Evolutionary conservation across 2,113 vertebrate genomes (phyloP), one percentile per base, ranked within the genome.

Genomic region (Lepisosteus osseus): DNA sequence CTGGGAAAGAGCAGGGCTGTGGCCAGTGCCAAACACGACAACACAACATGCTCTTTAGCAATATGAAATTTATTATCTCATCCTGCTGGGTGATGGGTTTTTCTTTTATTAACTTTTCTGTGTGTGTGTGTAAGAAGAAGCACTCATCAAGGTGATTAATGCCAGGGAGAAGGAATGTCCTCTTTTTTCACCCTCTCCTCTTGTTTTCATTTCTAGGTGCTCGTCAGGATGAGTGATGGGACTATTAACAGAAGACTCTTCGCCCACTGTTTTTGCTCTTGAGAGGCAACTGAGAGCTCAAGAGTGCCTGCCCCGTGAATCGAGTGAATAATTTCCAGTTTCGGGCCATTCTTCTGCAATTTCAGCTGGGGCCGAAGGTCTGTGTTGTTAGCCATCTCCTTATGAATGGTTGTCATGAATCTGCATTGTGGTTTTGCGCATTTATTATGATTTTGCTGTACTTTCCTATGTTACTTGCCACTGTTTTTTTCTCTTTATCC

Each of bases 161-260:
- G 54, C 40, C 14, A 65, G 14, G 44, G 29, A 61, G 65, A 54
- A 65, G 75, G 82, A 79, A 85, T 77, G 73, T 68, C 54, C 17
- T 73, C 29, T 59, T n/a, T 15, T 45, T 6, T 12, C 43, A 44
- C 45, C 42, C 45, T 29, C 68, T 71, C 67, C 72, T 69, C 69
- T 66, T 72, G 72, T 75, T 78, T 79, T 79, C 65, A 68, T 79
- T 84, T 77, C 51, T 15, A 71, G 71, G 69, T 75, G 75, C 80
- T 76, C 70, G 29, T 84, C 73, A 73, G 44, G 66, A 66, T 79
- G 82, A 88, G 83, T 73, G 79, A 77, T 76, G 68, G 78, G 72
- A 44, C 65, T 2, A 64, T 51, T 69, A 69, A 76, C 71, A 73
- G 51, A 65, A 68, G 29, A 3, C 47, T 68, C 44, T 14, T 61